Percentiles rank a stretch among this genome's conserved stretches.
phyloP scores from a whole-genome alignment of 2,113 vertebrate species.

The Panthera uncia region DNA sequence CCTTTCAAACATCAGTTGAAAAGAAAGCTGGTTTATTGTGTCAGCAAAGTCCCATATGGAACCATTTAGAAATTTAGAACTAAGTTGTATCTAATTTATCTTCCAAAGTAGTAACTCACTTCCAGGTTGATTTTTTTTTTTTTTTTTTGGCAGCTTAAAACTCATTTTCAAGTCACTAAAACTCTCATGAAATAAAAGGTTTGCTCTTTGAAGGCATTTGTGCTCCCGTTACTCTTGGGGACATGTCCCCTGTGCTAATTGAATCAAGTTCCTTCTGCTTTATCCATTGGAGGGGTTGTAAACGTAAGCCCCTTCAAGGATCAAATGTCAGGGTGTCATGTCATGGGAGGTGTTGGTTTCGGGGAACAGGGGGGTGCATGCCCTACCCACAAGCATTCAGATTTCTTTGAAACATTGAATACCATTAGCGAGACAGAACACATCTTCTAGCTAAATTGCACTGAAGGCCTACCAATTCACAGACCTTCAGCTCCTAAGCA shows the following conservation, averaged over 20 bases:
- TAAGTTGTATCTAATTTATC: neutral
- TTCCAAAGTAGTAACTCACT: slow-evolving; percentile 10
- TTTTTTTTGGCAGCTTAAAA: neutral
- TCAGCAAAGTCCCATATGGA: slow-evolving; percentile 9
- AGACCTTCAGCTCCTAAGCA: neutral
- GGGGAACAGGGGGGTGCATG: neutral
- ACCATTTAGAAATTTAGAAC: slow-evolving; percentile 42
- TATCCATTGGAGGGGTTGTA: neutral
- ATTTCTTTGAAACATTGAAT: neutral
- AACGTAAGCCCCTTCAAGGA: neutral
- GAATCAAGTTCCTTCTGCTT: slow-evolving; percentile 38
- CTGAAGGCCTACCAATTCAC: neutral
- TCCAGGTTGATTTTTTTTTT: neutral
- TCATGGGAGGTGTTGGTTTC: neutral
- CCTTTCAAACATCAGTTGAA: neutral
- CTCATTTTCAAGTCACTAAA: slow-evolving; percentile 48
- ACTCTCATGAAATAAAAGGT: neutral
- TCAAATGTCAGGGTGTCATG: neutral
- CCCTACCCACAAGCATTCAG: neutral
- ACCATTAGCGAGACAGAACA: neutral
- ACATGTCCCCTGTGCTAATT: slow-evolving; percentile 17
- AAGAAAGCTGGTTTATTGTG: neutral
- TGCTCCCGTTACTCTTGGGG: neutral
- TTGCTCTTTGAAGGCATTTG: slow-evolving; percentile 32
- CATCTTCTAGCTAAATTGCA: neutral